phyloP scores from a whole-genome alignment of 2,797 vertebrate genomes.

The Strix occidentalis region DNA sequence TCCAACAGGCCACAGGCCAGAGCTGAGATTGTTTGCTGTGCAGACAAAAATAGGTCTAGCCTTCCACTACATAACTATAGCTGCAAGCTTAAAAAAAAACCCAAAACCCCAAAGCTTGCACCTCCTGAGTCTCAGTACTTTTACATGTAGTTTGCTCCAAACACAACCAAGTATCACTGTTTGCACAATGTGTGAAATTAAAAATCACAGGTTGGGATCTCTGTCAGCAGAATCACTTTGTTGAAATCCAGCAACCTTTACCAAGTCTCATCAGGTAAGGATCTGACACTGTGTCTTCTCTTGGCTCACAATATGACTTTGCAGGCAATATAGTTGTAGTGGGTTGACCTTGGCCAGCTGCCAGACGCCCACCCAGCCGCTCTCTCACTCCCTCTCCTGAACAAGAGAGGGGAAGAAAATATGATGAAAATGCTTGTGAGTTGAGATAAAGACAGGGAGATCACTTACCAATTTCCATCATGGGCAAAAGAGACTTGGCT shows the following conservation, averaged over 20 bases:
- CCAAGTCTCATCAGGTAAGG: neutral
- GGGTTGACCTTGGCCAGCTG: neutral
- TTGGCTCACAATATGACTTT: neutral
- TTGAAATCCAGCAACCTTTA: neutral
- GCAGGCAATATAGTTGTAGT: neutral
- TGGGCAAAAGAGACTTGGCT: neutral
- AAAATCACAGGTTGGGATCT: neutral
- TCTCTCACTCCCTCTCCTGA: neutral
- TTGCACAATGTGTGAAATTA: neutral
- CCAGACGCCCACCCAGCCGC: neutral
- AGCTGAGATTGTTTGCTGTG: neutral
- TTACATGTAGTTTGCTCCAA: neutral
- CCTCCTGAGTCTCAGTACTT: neutral
- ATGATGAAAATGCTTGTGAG: neutral
- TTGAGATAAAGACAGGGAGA: neutral
- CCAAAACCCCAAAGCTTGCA: neutral
- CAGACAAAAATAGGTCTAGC: neutral
- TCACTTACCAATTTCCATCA: neutral
- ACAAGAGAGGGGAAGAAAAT: neutral
- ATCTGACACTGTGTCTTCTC: neutral
- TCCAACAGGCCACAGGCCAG: neutral
- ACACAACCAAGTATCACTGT: neutral
- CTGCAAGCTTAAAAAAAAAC: neutral
- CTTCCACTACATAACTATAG: neutral
- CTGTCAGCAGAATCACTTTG: neutral